Evolutionary conservation across 1,140 invertebrate species (phyloP), one percentile per base, ranked within the genome.

Genomic region (Choristoneura fumiferana): DNA sequence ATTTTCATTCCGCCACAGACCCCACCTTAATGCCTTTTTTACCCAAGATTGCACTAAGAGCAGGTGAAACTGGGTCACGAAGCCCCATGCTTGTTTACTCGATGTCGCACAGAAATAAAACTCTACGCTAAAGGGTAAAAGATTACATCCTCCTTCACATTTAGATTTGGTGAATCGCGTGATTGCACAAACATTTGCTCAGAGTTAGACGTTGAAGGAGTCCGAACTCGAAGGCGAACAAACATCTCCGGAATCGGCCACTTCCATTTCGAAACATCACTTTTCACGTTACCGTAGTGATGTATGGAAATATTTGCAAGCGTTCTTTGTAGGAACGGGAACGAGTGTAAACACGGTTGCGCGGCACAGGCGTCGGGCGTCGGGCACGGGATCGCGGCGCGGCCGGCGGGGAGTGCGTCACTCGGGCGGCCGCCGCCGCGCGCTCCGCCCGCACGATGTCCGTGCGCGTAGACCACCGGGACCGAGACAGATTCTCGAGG

Each of bases 371-470:
- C 60, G 74, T n/a, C n/a, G n/a, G n/a, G 29, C 39, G 40, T 43
- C 45, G 43, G 55, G 18, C 22, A 4, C 14, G 55, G 9, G 36
- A 60, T 53, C 66, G 58, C n/a, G 73, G 65, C 65, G 74, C 77
- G 70, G 68, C 22, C 22, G 2, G 22, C 22, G 69, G 72, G 68
- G 61, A 36, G 62, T 69, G 69, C 81, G 82, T 67, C 83, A 85
- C 76, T 84, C 81, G 81, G 69, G 77, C 80, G 81, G 81, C 77
- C 71, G 77, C 73, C 68, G 78, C 75, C 83, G 83, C 81, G 78
- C 78, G 78, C 71, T 75, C 56, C 72, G 74, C 73, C 71, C 85
- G 81, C 74, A 76, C 72, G 63, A 84, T 84, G 85, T 85, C 85
- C 62, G 83, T 85, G 62, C 83, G 83, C 60, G 76, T 75, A 53